Base-by-base conservation (phyloP, 2,797 vertebrate genomes). In the Cryptoprocta ferox region DNA sequence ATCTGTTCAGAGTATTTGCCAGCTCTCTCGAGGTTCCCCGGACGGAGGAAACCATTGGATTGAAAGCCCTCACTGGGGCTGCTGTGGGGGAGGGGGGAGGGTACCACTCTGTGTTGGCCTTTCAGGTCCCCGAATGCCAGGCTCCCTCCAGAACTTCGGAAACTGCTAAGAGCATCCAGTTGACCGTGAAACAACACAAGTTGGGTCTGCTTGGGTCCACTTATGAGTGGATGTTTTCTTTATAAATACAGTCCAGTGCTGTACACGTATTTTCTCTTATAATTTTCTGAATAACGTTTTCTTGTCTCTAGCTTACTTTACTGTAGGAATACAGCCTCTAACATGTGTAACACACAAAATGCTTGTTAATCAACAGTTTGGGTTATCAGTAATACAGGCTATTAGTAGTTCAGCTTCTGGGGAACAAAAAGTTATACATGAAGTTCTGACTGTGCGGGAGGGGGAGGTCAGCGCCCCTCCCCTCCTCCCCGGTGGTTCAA, bases 1-100 rank as follows among this genome's bases (percentile, higher is more conserved):
- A 98, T 99, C 98, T 99, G 98, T 98, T 98, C 97, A 80, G 97
- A 98, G 98, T 98, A 98, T 99, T 99, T 98, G 98, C 98, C 98
- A 98, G 98, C 98, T 98, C 98, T 98, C 97, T 96, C 97, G 96
- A 98, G 96, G 97, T 98, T 97, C 98, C 48, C 48, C 13, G 45
- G 45, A 48, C 11, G 42, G 42, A 42, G 1, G 11, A 48, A 96
- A 92, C 96, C 75, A 26, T 84, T 70, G 91, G 80, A 53, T 45
- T 86, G 87, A 88, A 81, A 91, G 95, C 70, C 85, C 50, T 68
- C 16, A 1, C 50, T 35, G 24, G 83, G 70, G 87, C 73, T 73
- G 53, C 10, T 0, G 66, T 5, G 56, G 73, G 83, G 82, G 75
- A 7, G 32, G 71, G 71, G 63, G 3, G 32, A 82, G 85, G 85